A percentile compares a stretch with the other conserved stretches of the same genome.
phyloP scores from a whole-genome alignment of 1,140 invertebrate species.

The Hylaeus anthracinus region DNA sequence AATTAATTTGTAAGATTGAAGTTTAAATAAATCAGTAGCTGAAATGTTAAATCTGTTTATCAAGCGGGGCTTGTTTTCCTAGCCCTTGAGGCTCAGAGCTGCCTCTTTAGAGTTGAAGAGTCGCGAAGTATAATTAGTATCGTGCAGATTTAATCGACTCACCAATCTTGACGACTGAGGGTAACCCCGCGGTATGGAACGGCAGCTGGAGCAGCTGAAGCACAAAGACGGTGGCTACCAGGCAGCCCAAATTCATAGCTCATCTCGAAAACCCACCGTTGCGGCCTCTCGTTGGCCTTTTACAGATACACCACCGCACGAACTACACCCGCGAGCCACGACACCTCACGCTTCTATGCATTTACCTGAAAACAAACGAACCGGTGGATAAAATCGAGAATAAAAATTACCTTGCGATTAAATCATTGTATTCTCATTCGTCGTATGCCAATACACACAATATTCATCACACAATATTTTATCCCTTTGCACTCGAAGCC shows the following conservation, averaged over 20 bases:
- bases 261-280: conserved; percentile 78
- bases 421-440: no score
- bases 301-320: conserved; percentile 52
- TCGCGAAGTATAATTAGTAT: no score
- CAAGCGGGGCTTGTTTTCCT: no score
- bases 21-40: no score
- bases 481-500: no score
- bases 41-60: no score
- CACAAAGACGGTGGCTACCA: conserved; percentile 78
- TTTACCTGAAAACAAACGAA: conserved; percentile 52
- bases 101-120: no score
- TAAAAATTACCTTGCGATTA: no score
- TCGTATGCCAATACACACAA: no score
- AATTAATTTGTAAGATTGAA: no score
- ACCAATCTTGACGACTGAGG: conserved; percentile 80
- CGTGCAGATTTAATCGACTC: conserved; percentile 45
- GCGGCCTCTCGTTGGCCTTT: conserved; percentile 58
- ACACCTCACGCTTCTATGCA: conserved; percentile 32
- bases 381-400: neutral
- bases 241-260: conserved; percentile 80
- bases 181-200: conserved; percentile 72
- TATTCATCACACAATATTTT: no score
- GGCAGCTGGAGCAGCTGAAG: conserved; percentile 73
- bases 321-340: conserved; percentile 30
- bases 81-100: no score